Evolutionary conservation across 1,140 invertebrate genomes (phyloP).

Genomic region (Solen grandis): DNA sequence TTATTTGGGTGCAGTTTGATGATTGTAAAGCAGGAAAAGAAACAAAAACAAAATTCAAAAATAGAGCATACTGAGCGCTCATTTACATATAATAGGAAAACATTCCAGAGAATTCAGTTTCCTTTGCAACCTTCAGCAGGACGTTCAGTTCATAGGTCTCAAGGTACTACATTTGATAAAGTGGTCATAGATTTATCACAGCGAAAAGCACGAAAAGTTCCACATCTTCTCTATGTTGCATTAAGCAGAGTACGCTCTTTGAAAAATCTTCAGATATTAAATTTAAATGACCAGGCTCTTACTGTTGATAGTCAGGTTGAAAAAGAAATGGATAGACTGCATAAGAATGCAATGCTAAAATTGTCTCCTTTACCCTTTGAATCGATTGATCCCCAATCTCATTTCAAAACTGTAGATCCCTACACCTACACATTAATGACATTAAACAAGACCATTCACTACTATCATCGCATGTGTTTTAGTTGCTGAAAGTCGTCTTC

Average conservation of each 20-base stretch:
- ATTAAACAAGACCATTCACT: constrained; percentile 36
- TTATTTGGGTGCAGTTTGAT: constrained; percentile 52
- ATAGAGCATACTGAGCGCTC: not conserved
- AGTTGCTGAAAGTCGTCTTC: too few relatives aligned
- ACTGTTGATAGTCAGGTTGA: constrained; percentile 32
- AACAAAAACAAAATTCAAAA: not conserved
- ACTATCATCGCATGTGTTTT: constrained; percentile 22
- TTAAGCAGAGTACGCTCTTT: constrained; percentile 53
- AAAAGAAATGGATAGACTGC: constrained; percentile 55
- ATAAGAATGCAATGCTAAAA: not conserved
- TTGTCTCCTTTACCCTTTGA: not conserved
- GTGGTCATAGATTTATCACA: too few relatives aligned
- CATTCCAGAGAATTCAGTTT: constrained; percentile 42
- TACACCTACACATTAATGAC: constrained; percentile 45
- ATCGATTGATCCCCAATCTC: constrained; percentile 15
- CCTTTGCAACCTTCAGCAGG: too few relatives aligned
- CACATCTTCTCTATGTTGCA: constrained; percentile 57
- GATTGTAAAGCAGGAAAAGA: constrained; percentile 28
- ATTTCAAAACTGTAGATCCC: constrained; percentile 47
- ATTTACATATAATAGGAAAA: constrained; percentile 6
- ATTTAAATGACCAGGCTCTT: constrained; percentile 46
- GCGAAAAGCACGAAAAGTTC: too few relatives aligned
- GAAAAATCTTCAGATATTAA: too few relatives aligned
- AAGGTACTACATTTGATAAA: too few relatives aligned
- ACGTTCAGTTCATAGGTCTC: too few relatives aligned